Conservation (phyloP, 2,888 invertebrate species). For the Nasonovia ribisnigri region DNA sequence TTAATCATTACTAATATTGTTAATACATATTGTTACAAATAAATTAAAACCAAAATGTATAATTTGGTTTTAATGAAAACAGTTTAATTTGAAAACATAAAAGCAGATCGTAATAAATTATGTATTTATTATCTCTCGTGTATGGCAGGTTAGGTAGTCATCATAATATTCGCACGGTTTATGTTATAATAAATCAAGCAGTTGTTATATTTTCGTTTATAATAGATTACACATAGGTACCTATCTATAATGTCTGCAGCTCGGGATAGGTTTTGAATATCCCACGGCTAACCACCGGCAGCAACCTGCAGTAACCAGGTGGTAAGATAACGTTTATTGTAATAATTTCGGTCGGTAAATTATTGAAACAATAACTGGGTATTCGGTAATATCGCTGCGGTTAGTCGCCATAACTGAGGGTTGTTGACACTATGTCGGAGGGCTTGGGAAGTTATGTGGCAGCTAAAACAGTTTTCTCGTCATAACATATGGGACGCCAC, state of each 20-base stretch:
- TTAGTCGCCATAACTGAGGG: background rate
- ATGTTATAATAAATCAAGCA: background rate
- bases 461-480: slow-evolving; percentile 12
- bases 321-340: background rate
- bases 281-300: background rate
- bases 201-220: background rate
- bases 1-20: background rate
- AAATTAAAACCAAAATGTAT: background rate
- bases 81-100: background rate
- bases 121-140: background rate
- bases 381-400: background rate
- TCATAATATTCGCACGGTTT: background rate
- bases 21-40: background rate
- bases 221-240: background rate
- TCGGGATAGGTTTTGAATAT: background rate
- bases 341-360: background rate
- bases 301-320: background rate
- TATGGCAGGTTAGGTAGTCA: background rate
- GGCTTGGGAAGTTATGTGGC: slow-evolving; percentile 10
- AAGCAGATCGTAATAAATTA: background rate
- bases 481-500: slow-evolving; percentile 4
- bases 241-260: background rate
- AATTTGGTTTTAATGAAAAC: background rate
- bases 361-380: background rate
- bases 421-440: background rate